phyloP scores from a whole-genome alignment of 2,113 vertebrate genomes.

The Pseudonaja textilis region DNA sequence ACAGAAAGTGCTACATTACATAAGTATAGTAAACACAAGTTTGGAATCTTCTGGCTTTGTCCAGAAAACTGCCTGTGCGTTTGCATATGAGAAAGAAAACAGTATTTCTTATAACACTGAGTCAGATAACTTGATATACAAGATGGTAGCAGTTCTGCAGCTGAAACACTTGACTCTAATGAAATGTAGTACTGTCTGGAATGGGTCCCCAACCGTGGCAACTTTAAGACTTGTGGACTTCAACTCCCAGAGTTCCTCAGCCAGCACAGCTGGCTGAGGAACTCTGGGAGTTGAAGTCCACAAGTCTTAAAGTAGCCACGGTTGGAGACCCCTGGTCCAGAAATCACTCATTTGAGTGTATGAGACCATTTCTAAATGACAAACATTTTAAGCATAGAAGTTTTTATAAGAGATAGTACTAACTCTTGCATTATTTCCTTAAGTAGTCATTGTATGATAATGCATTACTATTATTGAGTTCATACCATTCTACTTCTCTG shows the following conservation, averaged over 20 bases:
- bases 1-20: not conserved
- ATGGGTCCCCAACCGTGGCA: no score
- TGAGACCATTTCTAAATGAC: not conserved
- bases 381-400: not conserved
- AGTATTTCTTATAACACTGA: not conserved
- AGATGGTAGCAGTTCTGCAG: not conserved
- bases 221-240: no score
- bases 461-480: not conserved
- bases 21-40: not conserved
- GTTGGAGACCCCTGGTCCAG: not conserved
- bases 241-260: no score
- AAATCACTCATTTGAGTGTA: not conserved
- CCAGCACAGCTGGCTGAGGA: no score
- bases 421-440: not conserved
- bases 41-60: not conserved
- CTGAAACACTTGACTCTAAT: not conserved
- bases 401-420: not conserved
- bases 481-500: slow-evolving; percentile 25
- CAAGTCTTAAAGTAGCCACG: no score
- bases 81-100: not conserved
- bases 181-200: not conserved
- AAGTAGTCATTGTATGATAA: not conserved
- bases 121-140: not conserved
- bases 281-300: no score
- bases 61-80: not conserved